phyloP scores from a whole-genome alignment of 2,797 vertebrate genomes.

The Esox masquinongy region DNA sequence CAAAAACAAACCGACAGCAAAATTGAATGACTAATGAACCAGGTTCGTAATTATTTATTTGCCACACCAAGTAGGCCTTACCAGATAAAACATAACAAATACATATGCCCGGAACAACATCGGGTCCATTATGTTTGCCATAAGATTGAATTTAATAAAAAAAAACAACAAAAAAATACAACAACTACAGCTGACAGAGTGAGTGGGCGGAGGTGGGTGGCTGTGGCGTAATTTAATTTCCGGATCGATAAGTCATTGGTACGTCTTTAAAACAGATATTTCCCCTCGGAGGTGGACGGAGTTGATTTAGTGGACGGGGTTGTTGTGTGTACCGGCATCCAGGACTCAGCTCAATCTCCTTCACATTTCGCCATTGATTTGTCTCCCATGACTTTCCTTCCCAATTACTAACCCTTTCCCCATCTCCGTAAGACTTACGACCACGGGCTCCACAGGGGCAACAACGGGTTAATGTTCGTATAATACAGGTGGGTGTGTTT shows the following conservation, averaged over 20 bases:
- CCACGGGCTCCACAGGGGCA: background rate
- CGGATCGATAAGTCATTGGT: conserved; percentile 67
- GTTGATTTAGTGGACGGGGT: conserved; percentile 58
- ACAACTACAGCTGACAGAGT: conserved; percentile 46
- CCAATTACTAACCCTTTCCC: conserved; percentile 33
- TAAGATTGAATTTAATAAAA: conserved; percentile 17
- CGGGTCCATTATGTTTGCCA: too few relatives aligned
- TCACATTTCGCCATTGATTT: conserved; percentile 54
- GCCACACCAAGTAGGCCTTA: conserved; percentile 16
- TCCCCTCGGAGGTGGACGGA: conserved; percentile 62
- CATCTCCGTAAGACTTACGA: conserved; percentile 33
- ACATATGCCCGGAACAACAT: too few relatives aligned
- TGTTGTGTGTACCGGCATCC: conserved; percentile 33
- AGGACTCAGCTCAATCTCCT: conserved; percentile 36
- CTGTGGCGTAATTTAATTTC: conserved; percentile 52
- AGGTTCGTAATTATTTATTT: background rate
- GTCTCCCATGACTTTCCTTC: conserved; percentile 29
- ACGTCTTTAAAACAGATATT: conserved; percentile 64
- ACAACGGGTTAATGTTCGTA: conserved; percentile 24
- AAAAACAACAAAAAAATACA: conserved; percentile 46
- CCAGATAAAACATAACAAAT: conserved; percentile 30
- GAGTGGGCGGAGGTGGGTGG: conserved; percentile 32
- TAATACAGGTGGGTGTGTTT: conserved; percentile 26
- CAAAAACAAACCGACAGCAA: conserved; percentile 6
- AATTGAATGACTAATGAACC: background rate